Conservation (phyloP, 2,113 vertebrate species). For the Bufo bufo region DNA sequence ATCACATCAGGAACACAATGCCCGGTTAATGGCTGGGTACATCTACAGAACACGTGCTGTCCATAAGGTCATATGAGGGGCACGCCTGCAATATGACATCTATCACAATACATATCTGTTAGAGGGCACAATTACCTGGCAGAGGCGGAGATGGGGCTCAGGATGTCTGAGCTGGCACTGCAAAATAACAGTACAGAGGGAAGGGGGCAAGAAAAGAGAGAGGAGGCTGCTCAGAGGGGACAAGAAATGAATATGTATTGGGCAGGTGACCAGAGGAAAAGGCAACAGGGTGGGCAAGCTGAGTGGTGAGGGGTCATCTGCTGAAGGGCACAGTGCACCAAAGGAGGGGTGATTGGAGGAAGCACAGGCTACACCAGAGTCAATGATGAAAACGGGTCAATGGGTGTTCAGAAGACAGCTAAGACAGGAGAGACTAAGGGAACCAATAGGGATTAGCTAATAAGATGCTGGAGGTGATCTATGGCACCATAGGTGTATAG, state of each 20-base stretch:
- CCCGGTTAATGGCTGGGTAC: background rate
- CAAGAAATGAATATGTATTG: background rate
- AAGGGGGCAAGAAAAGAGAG: background rate
- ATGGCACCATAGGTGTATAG: background rate
- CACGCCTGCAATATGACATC: background rate
- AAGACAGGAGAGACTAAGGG: background rate
- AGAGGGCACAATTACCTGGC: constrained; percentile 19
- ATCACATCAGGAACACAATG: background rate
- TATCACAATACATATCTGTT: background rate
- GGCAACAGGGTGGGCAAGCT: too few species aligned
- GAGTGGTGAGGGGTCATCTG: background rate
- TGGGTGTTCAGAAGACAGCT: background rate
- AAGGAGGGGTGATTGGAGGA: background rate
- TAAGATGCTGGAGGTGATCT: background rate
- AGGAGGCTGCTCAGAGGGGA: background rate
- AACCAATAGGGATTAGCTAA: background rate
- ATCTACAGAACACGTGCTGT: background rate
- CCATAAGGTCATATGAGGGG: background rate
- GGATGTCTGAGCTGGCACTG: background rate
- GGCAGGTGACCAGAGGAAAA: background rate
- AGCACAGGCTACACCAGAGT: background rate
- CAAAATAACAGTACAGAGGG: background rate
- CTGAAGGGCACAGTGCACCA: background rate
- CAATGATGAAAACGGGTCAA: background rate
- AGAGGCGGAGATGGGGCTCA: background rate